Conservation (phyloP, 2,113 vertebrate genomes). For the Balaeniceps rex region DNA sequence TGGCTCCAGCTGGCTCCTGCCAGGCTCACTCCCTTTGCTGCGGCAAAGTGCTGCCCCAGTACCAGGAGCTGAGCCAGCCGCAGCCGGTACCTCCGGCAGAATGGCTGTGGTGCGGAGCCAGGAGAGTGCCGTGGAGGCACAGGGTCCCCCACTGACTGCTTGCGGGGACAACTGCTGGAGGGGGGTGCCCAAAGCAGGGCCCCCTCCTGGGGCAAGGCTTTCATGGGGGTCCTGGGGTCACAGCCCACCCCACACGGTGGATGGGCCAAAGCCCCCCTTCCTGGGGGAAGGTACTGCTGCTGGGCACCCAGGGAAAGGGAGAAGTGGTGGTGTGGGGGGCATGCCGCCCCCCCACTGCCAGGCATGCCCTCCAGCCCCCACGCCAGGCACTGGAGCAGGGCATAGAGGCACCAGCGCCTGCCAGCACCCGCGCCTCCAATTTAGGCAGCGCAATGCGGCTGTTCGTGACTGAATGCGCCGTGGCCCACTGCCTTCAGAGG, state of each 20-base stretch:
- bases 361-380: accelerated
- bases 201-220: not conserved
- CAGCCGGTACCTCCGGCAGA: accelerated
- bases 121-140: accelerated
- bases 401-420: not conserved
- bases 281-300: not conserved
- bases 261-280: not conserved
- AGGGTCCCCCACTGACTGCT: not conserved
- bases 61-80: not conserved
- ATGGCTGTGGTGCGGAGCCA: accelerated
- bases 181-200: not conserved
- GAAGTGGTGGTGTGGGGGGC: accelerated
- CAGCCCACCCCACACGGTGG: accelerated
- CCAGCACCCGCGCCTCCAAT: not conserved
- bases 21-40: not conserved
- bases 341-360: not conserved
- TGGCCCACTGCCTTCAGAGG: not conserved
- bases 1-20: accelerated
- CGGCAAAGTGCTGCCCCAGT: not conserved
- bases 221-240: not conserved
- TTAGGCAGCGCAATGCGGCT: not conserved
- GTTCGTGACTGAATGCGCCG: not conserved
- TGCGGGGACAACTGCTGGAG: accelerated
- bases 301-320: not conserved
- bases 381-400: not conserved